Base-by-base conservation (phyloP, 1,140 invertebrate species). In the Phortica variegata region DNA sequence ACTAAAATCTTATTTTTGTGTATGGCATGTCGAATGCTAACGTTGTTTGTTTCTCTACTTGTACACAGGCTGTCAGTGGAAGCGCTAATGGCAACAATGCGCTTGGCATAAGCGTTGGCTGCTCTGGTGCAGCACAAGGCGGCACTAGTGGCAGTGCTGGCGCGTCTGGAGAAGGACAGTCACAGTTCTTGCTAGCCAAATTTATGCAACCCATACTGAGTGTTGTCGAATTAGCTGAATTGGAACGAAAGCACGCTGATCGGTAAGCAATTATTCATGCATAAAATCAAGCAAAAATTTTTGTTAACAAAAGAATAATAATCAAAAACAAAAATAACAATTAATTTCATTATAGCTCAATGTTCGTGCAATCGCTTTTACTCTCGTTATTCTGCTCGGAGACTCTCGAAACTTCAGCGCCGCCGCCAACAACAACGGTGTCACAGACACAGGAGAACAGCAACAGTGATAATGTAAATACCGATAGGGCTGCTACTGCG, bases 381-480 rank as follows among this genome's bases (percentile, higher is more conserved):
- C 43, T 75, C 13, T 75, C 73, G 31, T 52, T 75, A 48, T 56
- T 75, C 18, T 63, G 73, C 38, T 57, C 42, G 42, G 54, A 65
- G 49, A 49, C 56, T 19, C 40, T 73, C 31, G 63, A 58, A 26
- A 56, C 43, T 54, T 66, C 43, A 65, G 61, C 52, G 50, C 46
- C 21, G 31, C 52, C 34, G 52, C 54, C 31, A 54, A 54, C 9
- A 63, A 48, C 34, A 42, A 18, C n/a, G 31, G n/a, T 9, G 15
- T 16, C 10, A 26, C 16, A 3, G 46, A 17, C 36, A 37, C 52
- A 54, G 26, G 48, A 54, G 36, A 10, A 13, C 47, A 58, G 50
- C 45, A 75, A 68, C 55, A 73, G 72, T 75, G 72, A 75, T 75
- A 75, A 65, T 75, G 69, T 75, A 75, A 75, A 75, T 75, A 75